Percentiles rank a stretch among this genome's conserved stretches.
phyloP scores from a whole-genome alignment of 2,113 vertebrate genomes.

The Nycticorax nycticorax region DNA sequence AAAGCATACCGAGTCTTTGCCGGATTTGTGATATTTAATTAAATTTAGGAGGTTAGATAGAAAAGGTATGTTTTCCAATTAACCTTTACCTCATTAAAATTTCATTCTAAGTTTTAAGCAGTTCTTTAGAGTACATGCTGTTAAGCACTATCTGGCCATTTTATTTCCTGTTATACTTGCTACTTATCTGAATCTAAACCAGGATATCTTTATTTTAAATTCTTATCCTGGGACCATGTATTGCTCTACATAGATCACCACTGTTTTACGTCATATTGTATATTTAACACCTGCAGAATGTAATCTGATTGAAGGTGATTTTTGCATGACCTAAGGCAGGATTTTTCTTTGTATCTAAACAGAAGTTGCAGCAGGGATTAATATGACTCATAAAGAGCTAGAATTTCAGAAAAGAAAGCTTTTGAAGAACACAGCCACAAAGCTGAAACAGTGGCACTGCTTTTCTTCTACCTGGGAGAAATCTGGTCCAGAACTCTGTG shows the following conservation, averaged over 20 bases:
- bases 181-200: background rate
- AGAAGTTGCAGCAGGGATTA: background rate
- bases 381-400: background rate
- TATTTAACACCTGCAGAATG: background rate
- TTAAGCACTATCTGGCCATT: background rate
- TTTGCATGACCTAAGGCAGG: background rate
- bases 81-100: conserved; percentile 5
- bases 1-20: background rate
- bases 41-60: background rate
- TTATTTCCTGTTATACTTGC: background rate
- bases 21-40: conserved; percentile 4
- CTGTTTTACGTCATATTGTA: background rate
- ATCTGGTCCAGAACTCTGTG: background rate
- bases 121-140: background rate
- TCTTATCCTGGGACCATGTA: background rate
- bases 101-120: background rate
- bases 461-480: background rate
- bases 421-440: background rate
- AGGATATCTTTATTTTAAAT: background rate
- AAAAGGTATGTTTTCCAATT: background rate
- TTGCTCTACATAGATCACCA: background rate
- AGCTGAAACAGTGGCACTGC: background rate
- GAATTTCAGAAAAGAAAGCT: background rate
- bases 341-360: background rate
- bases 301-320: background rate